A percentile compares a stretch with the other conserved stretches of the same genome.
phyloP scores from a whole-genome alignment of 2,888 invertebrate genomes.

The Aspidapion aeneum region DNA sequence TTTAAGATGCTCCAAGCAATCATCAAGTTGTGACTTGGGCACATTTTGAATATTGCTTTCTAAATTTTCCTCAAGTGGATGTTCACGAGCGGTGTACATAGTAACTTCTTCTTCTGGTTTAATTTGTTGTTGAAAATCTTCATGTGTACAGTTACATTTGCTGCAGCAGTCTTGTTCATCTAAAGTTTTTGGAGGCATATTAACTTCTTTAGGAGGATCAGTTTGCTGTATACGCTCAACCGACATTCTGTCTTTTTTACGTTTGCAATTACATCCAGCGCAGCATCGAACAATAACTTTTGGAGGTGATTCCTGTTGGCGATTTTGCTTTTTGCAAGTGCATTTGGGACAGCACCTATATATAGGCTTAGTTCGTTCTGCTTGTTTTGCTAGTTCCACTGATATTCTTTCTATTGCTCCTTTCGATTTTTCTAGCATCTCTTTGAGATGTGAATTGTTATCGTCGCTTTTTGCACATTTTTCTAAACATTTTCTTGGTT shows the following conservation, averaged over 20 bases:
- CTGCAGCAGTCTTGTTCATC: not conserved
- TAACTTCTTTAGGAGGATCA: slow-evolving; percentile 7
- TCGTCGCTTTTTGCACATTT: not conserved
- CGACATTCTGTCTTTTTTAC: not conserved
- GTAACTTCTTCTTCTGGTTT: slow-evolving; percentile 22
- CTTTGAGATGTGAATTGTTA: slow-evolving; percentile 33
- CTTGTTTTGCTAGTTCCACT: slow-evolving; percentile 37
- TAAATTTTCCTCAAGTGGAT: slow-evolving; percentile 12
- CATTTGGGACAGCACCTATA: slow-evolving; percentile 23
- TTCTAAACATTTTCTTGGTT: not conserved
- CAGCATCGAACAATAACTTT: slow-evolving; percentile 19
- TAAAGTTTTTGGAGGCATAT: slow-evolving; percentile 6
- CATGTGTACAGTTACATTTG: slow-evolving; percentile 4
- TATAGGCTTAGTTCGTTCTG: slow-evolving; percentile 28
- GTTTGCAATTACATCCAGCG: slow-evolving; percentile 12
- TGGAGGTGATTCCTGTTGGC: slow-evolving; percentile 2
- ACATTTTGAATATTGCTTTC: slow-evolving; percentile 41
- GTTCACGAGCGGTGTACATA: slow-evolving; percentile 26
- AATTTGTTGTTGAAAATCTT: not conserved
- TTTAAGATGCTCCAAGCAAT: slow-evolving; percentile 37
- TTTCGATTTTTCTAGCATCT: slow-evolving; percentile 40
- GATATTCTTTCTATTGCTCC: slow-evolving; percentile 39
- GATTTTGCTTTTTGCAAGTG: slow-evolving; percentile 15
- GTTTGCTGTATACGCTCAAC: not conserved
- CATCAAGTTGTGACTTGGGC: slow-evolving; percentile 42